These are phyloP conservation scores for Pseudomyrmex pallidus DNA, from an alignment of 1,140 invertebrate species.

Conservation along the genomic window DNA sequence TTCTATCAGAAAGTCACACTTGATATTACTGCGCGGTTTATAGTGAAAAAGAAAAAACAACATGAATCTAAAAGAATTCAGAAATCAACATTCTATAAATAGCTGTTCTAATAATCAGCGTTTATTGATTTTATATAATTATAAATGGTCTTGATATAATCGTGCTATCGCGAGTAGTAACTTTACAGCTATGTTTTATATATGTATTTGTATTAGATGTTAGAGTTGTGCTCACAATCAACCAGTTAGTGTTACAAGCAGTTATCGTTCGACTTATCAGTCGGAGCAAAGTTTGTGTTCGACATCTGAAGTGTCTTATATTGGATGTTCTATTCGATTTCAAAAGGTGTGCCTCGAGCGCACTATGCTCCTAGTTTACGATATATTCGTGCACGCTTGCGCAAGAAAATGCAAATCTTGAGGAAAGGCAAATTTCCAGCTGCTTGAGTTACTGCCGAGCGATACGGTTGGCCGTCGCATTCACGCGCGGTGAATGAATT, in stretches of 20 bases:
- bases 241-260: not conserved
- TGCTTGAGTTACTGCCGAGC: not conserved
- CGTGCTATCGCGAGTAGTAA: not conserved
- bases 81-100: not conserved
- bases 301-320: constrained; percentile 43
- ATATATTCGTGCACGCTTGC: not conserved
- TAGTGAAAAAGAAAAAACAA: not conserved
- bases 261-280: constrained; percentile 68
- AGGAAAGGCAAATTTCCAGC: not conserved
- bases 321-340: constrained; percentile 47
- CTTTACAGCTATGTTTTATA: not conserved
- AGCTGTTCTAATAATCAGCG: not conserved
- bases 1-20: not conserved
- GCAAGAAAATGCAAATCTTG: not conserved
- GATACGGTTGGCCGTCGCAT: not conserved
- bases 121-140: not conserved
- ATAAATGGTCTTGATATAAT: not conserved
- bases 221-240: constrained; percentile 15
- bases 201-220: not conserved
- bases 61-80: not conserved
- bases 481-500: not conserved
- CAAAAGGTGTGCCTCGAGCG: constrained; percentile 46
- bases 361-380: constrained; percentile 8
- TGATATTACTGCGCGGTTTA: not conserved
- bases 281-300: constrained; percentile 52